Evolutionary conservation across 2,888 invertebrate genomes (phyloP).

Genomic region (Seira ritae): DNA sequence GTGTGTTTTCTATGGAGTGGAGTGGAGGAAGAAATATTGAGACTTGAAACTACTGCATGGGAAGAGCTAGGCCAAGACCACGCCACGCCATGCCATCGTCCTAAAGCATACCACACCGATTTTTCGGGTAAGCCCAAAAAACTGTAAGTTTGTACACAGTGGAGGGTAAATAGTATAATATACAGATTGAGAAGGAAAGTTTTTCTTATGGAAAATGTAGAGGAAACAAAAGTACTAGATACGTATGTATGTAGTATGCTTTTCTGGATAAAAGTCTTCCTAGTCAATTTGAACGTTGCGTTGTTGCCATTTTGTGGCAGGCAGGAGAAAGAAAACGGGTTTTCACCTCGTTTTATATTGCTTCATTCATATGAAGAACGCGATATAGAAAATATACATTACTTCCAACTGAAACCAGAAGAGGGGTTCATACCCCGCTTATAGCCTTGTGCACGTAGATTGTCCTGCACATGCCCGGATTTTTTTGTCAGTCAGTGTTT

Average conservation of each 20-base stretch:
- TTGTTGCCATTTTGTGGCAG: not conserved
- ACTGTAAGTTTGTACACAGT: constrained; percentile 1
- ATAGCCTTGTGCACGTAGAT: not conserved
- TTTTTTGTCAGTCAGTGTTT: constrained; percentile 16
- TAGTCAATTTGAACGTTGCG: not conserved
- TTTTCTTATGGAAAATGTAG: too few relatives aligned
- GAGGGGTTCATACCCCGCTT: not conserved
- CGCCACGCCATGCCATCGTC: not conserved
- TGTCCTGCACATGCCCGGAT: constrained; percentile 53
- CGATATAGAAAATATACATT: not conserved
- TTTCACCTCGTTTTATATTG: constrained; percentile 42
- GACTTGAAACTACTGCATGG: constrained; percentile 8
- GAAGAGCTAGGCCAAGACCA: constrained; percentile 1
- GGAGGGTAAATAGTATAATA: not conserved
- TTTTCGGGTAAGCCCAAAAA: constrained; percentile 14
- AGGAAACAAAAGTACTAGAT: too few relatives aligned
- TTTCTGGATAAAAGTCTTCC: not conserved
- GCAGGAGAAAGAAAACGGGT: constrained; percentile 27
- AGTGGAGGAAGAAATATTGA: not conserved
- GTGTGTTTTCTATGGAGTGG: not conserved
- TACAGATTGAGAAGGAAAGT: too few relatives aligned
- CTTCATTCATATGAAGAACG: not conserved
- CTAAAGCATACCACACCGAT: constrained; percentile 9
- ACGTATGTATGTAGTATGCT: too few relatives aligned
- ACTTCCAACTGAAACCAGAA: too few relatives aligned